phyloP scores from a whole-genome alignment of 2,888 invertebrate species.

The Dexiosoma caninum region DNA sequence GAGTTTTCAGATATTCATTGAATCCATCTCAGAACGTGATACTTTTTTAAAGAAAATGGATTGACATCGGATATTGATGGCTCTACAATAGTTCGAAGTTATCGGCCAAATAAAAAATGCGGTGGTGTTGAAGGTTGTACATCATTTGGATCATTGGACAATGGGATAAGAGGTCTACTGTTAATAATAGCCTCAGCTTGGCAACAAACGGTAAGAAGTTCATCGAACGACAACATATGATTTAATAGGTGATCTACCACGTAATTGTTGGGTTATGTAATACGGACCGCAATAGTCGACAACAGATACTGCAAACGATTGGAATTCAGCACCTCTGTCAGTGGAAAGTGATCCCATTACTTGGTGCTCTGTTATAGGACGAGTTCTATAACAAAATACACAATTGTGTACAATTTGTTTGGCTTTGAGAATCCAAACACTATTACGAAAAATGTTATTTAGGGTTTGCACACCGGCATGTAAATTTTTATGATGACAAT shows the following conservation, averaged over 20 bases:
- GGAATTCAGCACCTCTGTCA: not conserved
- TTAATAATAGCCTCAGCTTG: conserved; percentile 21
- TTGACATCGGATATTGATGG: not conserved
- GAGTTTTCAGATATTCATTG: conserved; percentile 35
- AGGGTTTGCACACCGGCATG: conserved; percentile 27
- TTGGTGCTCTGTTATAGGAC: not conserved
- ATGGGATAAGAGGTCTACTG: conserved; percentile 34
- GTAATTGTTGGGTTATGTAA: conserved; percentile 4
- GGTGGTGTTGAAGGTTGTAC: conserved; percentile 14
- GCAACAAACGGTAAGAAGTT: conserved; percentile 40
- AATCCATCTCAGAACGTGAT: conserved; percentile 32
- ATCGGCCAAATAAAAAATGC: conserved; percentile 24
- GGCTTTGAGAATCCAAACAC: conserved; percentile 21
- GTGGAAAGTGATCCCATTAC: not conserved
- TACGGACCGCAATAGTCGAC: conserved; percentile 12
- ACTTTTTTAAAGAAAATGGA: conserved; percentile 10
- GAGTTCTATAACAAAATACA: not conserved
- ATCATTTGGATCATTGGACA: conserved; percentile 23
- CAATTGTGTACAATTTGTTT: conserved; percentile 13
- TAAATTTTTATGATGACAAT: not conserved
- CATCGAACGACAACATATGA: conserved; percentile 15
- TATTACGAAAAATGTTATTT: conserved; percentile 10
- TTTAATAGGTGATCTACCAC: conserved; percentile 1
- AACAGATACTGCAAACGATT: not conserved
- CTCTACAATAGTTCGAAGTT: conserved; percentile 7